Evolutionary conservation across 2,888 invertebrate genomes (phyloP).

Genomic region (Taphrorychus bicolor): DNA sequence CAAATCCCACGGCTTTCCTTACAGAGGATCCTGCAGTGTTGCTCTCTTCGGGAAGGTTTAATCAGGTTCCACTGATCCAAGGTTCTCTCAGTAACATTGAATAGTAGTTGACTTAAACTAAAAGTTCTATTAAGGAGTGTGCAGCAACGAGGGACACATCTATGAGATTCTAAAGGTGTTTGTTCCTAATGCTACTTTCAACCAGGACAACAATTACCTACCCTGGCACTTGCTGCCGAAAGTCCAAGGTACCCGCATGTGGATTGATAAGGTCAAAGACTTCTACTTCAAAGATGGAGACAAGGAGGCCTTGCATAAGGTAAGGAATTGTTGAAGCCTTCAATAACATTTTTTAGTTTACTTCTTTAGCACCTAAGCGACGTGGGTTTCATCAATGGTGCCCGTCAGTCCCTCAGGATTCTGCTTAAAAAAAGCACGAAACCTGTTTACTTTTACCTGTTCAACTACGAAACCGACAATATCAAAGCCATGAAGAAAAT

Average conservation of each 20-base stretch:
- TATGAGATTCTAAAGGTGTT: background rate
- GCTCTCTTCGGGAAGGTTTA: constrained; percentile 47
- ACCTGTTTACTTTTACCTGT: background rate
- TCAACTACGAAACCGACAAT: background rate
- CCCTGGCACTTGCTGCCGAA: background rate
- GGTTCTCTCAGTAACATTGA: too few relatives aligned
- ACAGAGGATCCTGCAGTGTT: constrained; percentile 47
- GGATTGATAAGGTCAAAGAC: background rate
- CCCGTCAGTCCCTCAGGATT: background rate
- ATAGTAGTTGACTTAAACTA: background rate
- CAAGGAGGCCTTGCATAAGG: background rate
- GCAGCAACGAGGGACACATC: constrained; percentile 1
- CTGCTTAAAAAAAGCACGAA: background rate
- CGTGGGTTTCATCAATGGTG: background rate
- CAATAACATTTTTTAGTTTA: background rate
- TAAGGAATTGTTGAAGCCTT: background rate
- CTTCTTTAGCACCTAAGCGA: background rate
- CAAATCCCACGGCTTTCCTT: constrained; percentile 48
- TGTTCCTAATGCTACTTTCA: background rate
- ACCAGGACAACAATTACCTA: background rate
- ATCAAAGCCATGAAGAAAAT: background rate
- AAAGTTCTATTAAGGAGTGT: background rate
- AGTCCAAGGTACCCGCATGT: background rate
- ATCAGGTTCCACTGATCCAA: constrained; percentile 52
- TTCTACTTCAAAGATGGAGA: background rate